Conservation (phyloP, 2,797 vertebrate genomes). For the Mormyrus hasselquistii region DNA sequence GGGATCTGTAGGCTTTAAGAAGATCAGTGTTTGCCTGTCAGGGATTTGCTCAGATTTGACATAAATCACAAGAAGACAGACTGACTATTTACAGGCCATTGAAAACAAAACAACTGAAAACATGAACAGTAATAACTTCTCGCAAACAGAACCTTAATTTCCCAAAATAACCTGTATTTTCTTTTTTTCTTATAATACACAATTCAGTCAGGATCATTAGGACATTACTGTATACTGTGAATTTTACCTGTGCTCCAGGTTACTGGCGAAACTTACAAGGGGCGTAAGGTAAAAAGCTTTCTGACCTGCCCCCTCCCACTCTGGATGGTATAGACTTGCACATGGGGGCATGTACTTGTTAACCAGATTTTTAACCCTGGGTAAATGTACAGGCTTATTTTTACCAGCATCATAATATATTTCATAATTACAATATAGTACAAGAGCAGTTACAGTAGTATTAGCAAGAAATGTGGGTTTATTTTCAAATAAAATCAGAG, state of each 20-base stretch:
- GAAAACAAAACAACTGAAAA: not conserved
- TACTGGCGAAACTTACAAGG: not conserved
- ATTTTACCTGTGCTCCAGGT: not conserved
- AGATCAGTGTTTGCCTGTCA: not conserved
- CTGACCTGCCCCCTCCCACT: not conserved
- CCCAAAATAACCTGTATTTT: conserved; percentile 7
- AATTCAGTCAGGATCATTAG: not conserved
- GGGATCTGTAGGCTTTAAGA: not conserved
- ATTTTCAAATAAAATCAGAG: conserved; percentile 39
- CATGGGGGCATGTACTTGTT: conserved; percentile 70
- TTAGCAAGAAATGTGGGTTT: conserved; percentile 50
- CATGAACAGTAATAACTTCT: not conserved
- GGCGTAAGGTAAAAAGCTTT: not conserved
- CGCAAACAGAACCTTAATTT: conserved; percentile 1
- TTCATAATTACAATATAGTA: conserved; percentile 69
- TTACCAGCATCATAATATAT: conserved; percentile 64
- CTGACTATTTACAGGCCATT: not conserved
- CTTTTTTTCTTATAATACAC: not conserved
- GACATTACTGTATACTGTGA: not conserved
- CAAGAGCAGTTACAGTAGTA: conserved; percentile 53
- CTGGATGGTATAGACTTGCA: not conserved
- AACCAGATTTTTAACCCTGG: conserved; percentile 58
- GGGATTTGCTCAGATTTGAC: not conserved
- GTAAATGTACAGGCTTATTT: conserved; percentile 58
- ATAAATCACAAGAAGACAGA: not conserved